A percentile compares a stretch with the other conserved stretches of the same genome.
Evolutionary conservation across 2,888 invertebrate genomes (phyloP).

Genomic region (Watsonalla binaria): DNA sequence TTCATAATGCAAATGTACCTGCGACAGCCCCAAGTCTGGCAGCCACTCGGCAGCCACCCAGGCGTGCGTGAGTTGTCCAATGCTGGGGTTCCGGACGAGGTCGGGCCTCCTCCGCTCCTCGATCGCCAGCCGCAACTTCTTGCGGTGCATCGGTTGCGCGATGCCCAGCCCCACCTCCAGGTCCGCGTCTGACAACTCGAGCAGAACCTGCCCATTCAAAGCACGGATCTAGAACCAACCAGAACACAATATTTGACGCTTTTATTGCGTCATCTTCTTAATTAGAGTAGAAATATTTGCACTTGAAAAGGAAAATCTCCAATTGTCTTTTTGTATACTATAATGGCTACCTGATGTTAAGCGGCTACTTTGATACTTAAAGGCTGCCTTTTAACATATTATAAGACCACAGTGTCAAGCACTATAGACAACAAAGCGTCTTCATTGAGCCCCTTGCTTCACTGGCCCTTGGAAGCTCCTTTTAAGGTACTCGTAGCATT

Average conservation of each 20-base stretch:
- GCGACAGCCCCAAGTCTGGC: slow-evolving; percentile 92
- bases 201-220: slow-evolving; percentile 88
- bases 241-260: slow-evolving; percentile 79
- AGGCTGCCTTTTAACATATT: no score
- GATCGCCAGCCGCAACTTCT: slow-evolving; percentile 94
- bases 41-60: slow-evolving; percentile 97
- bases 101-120: slow-evolving; percentile 94
- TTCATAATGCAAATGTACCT: slow-evolving; percentile 56
- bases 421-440: no score
- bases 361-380: no score
- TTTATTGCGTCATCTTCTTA: slow-evolving; percentile 61
- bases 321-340: no score
- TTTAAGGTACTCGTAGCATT: no score
- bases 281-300: no score
- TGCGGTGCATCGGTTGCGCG: slow-evolving; percentile 94
- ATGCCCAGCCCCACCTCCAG: slow-evolving; percentile 95
- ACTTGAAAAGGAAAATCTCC: no score
- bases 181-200: slow-evolving; percentile 94
- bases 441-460: no score
- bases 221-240: slow-evolving; percentile 83
- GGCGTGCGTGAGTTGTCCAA: slow-evolving; percentile 91
- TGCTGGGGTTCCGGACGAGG: slow-evolving; percentile 91
- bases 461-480: no score
- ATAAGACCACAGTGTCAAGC: no score
- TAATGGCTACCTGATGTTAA: no score